Conservation (phyloP, 2,797 vertebrate genomes). For the Choloepus didactylus region DNA sequence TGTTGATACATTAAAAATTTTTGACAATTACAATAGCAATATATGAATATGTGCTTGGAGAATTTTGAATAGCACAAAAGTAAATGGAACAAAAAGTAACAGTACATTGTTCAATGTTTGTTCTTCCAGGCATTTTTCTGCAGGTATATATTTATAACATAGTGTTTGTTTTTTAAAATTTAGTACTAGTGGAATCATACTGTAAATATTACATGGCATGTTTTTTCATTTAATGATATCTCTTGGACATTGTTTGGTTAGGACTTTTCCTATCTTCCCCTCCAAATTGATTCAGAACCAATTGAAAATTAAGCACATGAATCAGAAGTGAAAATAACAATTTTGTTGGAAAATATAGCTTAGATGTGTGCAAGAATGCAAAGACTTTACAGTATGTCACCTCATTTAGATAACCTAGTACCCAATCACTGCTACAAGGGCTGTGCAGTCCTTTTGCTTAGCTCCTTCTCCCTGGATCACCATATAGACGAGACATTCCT, state of each 20-base stretch:
- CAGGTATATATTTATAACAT: background rate
- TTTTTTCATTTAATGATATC: background rate
- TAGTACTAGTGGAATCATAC: background rate
- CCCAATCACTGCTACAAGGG: background rate
- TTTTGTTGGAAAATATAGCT: background rate
- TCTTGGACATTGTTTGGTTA: background rate
- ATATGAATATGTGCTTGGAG: background rate
- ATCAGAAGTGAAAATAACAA: background rate
- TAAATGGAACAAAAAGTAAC: background rate
- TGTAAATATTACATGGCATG: background rate
- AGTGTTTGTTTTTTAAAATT: background rate
- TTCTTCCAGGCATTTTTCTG: background rate
- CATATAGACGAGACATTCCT: background rate
- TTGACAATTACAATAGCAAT: background rate
- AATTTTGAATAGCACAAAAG: constrained; percentile 18
- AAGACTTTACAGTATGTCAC: background rate
- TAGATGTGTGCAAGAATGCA: background rate
- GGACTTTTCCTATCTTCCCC: background rate
- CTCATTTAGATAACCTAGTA: background rate
- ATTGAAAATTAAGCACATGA: background rate
- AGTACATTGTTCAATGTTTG: background rate
- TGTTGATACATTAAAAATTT: background rate
- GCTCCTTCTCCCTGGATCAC: background rate
- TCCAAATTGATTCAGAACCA: constrained; percentile 34
- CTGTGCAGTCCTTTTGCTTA: background rate